phyloP scores from a whole-genome alignment of 2,797 vertebrate genomes.

The Potorous gilbertii region DNA sequence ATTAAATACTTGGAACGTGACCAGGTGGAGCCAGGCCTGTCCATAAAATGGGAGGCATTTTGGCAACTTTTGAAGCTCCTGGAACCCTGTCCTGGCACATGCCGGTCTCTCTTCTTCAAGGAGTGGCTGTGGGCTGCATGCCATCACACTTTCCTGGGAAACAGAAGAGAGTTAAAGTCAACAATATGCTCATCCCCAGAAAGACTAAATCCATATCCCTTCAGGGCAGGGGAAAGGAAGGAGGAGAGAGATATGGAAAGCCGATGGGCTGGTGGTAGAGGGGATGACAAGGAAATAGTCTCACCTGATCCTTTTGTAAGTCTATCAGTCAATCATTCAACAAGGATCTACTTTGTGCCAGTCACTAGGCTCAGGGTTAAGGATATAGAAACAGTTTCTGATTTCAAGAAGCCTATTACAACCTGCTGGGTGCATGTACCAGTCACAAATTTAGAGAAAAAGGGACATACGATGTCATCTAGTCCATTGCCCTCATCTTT shows the following conservation, averaged over 20 bases:
- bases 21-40: slow-evolving; percentile 70
- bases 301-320: slow-evolving; percentile 48
- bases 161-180: slow-evolving; percentile 75
- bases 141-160: slow-evolving; percentile 62
- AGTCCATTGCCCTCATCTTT: neutral
- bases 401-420: neutral
- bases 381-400: neutral
- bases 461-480: neutral
- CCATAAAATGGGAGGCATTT: slow-evolving; percentile 79
- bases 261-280: slow-evolving; percentile 27
- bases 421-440: neutral
- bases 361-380: neutral
- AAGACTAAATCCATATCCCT: slow-evolving; percentile 73
- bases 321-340: slow-evolving; percentile 42
- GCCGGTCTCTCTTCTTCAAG: slow-evolving; percentile 53
- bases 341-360: neutral
- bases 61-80: slow-evolving; percentile 71
- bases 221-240: slow-evolving; percentile 54
- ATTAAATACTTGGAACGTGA: slow-evolving; percentile 77
- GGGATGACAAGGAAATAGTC: slow-evolving; percentile 44
- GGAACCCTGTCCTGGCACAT: slow-evolving; percentile 60
- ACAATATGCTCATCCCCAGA: slow-evolving; percentile 81
- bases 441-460: neutral
- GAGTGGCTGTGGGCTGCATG: slow-evolving; percentile 41
- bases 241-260: slow-evolving; percentile 5